Percentiles rank a stretch among this genome's conserved stretches.
phyloP scores from a whole-genome alignment of 1,140 invertebrate genomes.

The Drosophila paulistorum region DNA sequence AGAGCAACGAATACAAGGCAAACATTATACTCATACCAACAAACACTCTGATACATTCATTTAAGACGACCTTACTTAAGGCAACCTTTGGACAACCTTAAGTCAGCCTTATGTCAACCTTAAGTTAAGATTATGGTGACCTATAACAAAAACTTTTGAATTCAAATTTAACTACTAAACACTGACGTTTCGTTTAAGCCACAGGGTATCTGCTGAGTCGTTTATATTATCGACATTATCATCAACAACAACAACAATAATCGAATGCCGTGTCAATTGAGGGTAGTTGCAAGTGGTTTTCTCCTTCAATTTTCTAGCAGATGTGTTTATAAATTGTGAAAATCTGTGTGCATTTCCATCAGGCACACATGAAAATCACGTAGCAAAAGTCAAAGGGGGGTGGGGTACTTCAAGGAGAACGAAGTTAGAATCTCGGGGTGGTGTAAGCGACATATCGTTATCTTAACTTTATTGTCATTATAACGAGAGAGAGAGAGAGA shows the following conservation, averaged over 20 bases:
- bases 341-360: conserved; percentile 74
- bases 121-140: too few relatives aligned
- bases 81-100: too few relatives aligned
- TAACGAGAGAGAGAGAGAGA: conserved; percentile 20
- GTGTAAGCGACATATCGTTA: conserved; percentile 25
- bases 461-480: conserved; percentile 50
- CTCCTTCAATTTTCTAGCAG: conserved; percentile 75
- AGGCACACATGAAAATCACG: conserved; percentile 66
- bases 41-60: too few relatives aligned
- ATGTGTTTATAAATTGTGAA: conserved; percentile 77
- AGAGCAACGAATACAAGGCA: too few relatives aligned
- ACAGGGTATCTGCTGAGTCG: conserved; percentile 15
- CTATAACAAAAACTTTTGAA: too few relatives aligned
- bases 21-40: too few relatives aligned
- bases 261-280: conserved; percentile 40
- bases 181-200: too few relatives aligned
- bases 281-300: conserved; percentile 48
- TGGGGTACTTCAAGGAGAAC: too few relatives aligned
- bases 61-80: too few relatives aligned
- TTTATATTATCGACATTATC: conserved; percentile 13
- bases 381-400: conserved; percentile 22
- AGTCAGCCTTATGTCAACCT: too few relatives aligned
- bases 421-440: not conserved
- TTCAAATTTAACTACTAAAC: too few relatives aligned
- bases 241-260: conserved; percentile 34